Percentiles rank a stretch among this genome's conserved stretches.
Evolutionary conservation across 2,888 invertebrate species (phyloP).

Genomic region (Toxonevra muliebris): DNA sequence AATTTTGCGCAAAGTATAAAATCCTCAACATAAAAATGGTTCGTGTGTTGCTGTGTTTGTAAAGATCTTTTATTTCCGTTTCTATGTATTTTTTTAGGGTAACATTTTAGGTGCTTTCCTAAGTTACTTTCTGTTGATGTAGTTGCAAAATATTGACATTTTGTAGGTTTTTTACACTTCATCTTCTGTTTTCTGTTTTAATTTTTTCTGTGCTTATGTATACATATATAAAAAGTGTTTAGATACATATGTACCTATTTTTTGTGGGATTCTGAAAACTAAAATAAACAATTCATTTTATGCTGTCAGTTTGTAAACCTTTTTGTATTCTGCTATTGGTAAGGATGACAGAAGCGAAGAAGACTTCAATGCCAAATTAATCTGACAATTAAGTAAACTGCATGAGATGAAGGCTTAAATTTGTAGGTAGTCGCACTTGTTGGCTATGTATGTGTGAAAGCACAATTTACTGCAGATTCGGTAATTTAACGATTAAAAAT

Average conservation of each 20-base stretch:
- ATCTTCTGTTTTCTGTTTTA: background rate
- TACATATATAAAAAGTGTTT: background rate
- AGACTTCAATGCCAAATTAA: too few species aligned
- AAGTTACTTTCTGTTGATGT: conserved; percentile 28
- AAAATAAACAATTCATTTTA: conserved; percentile 5
- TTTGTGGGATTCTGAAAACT: background rate
- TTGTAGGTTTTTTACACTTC: conserved; percentile 12
- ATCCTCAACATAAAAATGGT: conserved; percentile 28
- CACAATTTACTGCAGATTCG: too few species aligned
- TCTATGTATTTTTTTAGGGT: conserved; percentile 5
- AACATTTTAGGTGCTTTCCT: conserved; percentile 29
- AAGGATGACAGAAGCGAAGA: too few species aligned
- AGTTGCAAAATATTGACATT: conserved; percentile 23
- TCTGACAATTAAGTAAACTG: too few species aligned
- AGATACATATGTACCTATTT: background rate
- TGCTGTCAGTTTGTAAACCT: conserved; percentile 1
- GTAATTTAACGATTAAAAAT: too few species aligned
- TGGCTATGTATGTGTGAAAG: too few species aligned
- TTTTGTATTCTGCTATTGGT: background rate
- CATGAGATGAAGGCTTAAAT: too few species aligned
- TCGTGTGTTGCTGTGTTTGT: conserved; percentile 31
- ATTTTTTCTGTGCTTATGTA: too few species aligned
- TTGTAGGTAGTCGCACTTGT: too few species aligned
- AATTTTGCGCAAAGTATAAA: conserved; percentile 3
- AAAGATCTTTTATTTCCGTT: conserved; percentile 28